Base-by-base conservation (phyloP, 2,113 vertebrate genomes). In the Ancistrus triradiatus region DNA sequence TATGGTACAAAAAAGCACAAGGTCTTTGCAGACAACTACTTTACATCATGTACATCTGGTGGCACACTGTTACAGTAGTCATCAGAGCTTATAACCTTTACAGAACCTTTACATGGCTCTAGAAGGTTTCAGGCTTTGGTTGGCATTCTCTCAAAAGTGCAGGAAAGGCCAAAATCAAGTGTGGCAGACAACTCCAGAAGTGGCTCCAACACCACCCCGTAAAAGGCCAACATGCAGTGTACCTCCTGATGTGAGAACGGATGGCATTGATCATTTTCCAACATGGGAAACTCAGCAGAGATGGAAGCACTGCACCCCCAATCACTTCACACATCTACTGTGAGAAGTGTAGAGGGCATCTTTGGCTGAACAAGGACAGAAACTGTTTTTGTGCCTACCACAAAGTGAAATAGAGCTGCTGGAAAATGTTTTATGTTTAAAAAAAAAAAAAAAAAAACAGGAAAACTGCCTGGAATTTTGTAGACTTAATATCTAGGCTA, bases 281-380 rank as follows among this genome's bases (percentile, higher is more conserved):
- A 61, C 67, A 44, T 70, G 43, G 67, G 21, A 56, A 74, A 70
- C 61, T 18, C 31, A 43, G 46, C 67, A 74, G 55, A 74, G 66
- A 42, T 42, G 38, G 13, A 42, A 42, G 38, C 38, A 42, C 52
- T 74, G 66, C 56, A 40, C 40, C 24, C 37, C 48, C 48, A 65
- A 40, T 65, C 55, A 70, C 67, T 66, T 52, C 8, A 3, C 47
- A 11, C 51, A 47, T 69, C 3, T 63, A 49, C 33, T 31, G 59
- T 49, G 22, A 10, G 21, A 69, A 69, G 42, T 69, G 51, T 24
- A 63, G 27, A 11, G 50, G 56, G 7, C 59, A 63, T 53, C 51
- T 69, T 47, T 69, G 68, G 2, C 17, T 59, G 55, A 59, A 67
- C 33, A 67, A 51, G n/a, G 21, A 51, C 47, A 49, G 50, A 46